Conservation (phyloP, 1,140 invertebrate genomes). For the Drosophila sproati region DNA sequence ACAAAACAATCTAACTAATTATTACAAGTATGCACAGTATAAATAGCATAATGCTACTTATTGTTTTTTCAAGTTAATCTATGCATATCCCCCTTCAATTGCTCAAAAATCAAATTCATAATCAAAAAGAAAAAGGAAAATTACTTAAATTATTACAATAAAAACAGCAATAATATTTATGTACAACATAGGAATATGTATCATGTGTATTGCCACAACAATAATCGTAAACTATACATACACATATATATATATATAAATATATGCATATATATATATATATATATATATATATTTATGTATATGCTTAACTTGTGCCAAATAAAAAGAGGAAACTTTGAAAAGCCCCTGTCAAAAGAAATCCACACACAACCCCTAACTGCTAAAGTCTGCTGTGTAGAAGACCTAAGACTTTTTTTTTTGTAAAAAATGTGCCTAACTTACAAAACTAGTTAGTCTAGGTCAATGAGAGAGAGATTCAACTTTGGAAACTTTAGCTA, state of each 20-base stretch:
- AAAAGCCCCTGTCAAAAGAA: conserved; percentile 15
- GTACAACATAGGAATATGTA: conserved; percentile 37
- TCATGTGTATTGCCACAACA: conserved; percentile 43
- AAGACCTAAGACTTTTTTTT: conserved; percentile 30
- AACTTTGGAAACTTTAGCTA: conserved; percentile 10
- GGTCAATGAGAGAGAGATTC: conserved; percentile 32
- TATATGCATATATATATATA: conserved; percentile 22
- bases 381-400: conserved; percentile 38
- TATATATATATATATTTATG: conserved; percentile 25
- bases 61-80: conserved; percentile 50
- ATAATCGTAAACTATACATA: conserved; percentile 25
- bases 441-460: conserved; percentile 15
- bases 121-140: conserved; percentile 28
- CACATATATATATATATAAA: conserved; percentile 21
- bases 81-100: conserved; percentile 54
- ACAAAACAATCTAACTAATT: conserved; percentile 37
- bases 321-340: conserved; percentile 35
- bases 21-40: conserved; percentile 25
- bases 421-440: conserved; percentile 41
- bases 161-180: conserved; percentile 17
- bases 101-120: conserved; percentile 55
- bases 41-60: conserved; percentile 24
- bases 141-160: conserved; percentile 27
- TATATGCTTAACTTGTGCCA: conserved; percentile 54
- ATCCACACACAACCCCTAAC: conserved; percentile 9